These are phyloP conservation scores for Drosophila sp. DNA, from an alignment of 1,140 invertebrate species.

Conservation along the genomic window DNA sequence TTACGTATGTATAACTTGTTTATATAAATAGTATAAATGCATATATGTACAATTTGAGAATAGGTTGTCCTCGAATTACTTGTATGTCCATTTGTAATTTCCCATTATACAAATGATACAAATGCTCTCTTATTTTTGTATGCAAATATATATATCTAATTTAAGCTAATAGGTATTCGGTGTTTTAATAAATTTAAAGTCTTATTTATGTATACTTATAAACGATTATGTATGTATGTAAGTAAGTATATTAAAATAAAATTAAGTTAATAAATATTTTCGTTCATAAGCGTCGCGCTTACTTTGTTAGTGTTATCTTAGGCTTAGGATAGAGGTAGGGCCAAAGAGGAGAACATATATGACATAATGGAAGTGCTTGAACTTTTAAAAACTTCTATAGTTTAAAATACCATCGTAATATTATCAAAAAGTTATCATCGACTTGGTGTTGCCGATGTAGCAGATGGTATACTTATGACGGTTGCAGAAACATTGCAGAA, in stretches of 20 bases:
- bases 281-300: slow-evolving; percentile 70
- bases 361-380: slow-evolving; percentile 50
- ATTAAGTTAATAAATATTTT: slow-evolving; percentile 52
- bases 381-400: slow-evolving; percentile 65
- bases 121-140: slow-evolving; percentile 66
- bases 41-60: slow-evolving; percentile 68
- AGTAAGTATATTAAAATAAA: slow-evolving; percentile 1
- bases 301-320: slow-evolving; percentile 57
- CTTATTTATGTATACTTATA: slow-evolving; percentile 27
- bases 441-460: slow-evolving; percentile 67
- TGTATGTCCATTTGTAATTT: slow-evolving; percentile 55
- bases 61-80: slow-evolving; percentile 38
- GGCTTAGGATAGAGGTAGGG: slow-evolving; percentile 41
- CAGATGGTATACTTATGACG: slow-evolving; percentile 67
- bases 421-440: slow-evolving; percentile 70
- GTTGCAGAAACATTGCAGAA: no score
- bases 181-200: slow-evolving; percentile 60
- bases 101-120: slow-evolving; percentile 81
- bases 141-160: slow-evolving; percentile 60
- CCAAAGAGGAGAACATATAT: slow-evolving; percentile 23
- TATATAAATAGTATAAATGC: slow-evolving; percentile 29
- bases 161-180: slow-evolving; percentile 62
- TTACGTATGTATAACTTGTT: slow-evolving; percentile 38
- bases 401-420: slow-evolving; percentile 46
- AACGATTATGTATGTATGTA: slow-evolving; percentile 22